Evolutionary conservation across 1,140 invertebrate species (phyloP), one percentile per base, ranked within the genome.

Genomic region (Cylas formicarius): DNA sequence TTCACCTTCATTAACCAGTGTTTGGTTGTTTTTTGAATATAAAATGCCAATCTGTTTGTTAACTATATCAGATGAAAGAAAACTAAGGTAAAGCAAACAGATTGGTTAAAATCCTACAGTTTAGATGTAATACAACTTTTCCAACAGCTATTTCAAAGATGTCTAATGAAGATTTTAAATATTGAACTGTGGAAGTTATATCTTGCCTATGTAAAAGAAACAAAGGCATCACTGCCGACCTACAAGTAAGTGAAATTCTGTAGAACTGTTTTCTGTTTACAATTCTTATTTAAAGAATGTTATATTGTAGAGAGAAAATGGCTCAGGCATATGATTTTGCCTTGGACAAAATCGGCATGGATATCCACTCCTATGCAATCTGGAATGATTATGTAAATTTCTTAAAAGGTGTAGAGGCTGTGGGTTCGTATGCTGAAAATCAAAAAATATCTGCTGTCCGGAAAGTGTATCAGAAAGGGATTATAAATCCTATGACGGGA

Each of bases 251-350:
- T 79, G 60, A 33, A 31, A n/a, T 31, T 17, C 2, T 14, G 16
- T 24, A 22, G n/a, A 10, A 44, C 6, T 18, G 3, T 26, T 8
- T n/a, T n/a, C n/a, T 8, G 24, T 26, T 26, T 26, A 9, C n/a
- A n/a, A 8, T 26, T 26, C n/a, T 26, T 26, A 9, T 9, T 26
- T 26, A 9, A 9, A 26, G 8, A 26, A n/a, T 9, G 7, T 36
- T 14, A 24, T 14, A 56, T 73, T 73, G 32, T 67, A 96, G 94
- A 62, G 95, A 99, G 68, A 99, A 97, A 74, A 96, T 99, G 89
- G 94, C 94, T 0, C 92, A 99, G 69, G 95, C 96, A 0, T 99
- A 97, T 65, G 96, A 99, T 68, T 99, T 98, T 74, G 95, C 97
- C 0, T 67, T 99, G 41, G 96, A 99, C 46, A 98, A 98, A 71